A percentile compares a stretch with the other conserved stretches of the same genome.
These are phyloP conservation scores for Sinocyclocheilus maitianheensis DNA, from an alignment of 2,113 vertebrate species.

Conservation along the genomic window DNA sequence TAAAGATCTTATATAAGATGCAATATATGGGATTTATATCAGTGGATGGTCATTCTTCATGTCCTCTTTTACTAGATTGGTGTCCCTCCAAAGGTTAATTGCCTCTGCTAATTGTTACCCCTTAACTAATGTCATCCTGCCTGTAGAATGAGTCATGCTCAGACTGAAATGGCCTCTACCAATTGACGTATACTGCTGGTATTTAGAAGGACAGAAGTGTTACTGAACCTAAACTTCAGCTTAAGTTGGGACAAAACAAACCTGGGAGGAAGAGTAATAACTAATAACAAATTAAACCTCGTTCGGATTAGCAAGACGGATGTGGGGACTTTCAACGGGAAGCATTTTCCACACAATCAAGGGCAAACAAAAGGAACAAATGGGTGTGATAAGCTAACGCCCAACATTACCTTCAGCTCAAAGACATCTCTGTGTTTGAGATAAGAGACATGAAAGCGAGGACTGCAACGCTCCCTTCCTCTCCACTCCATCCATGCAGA, in stretches of 20 bases:
- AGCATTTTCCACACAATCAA: slow-evolving; percentile 10
- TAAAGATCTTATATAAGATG: slow-evolving; percentile 61
- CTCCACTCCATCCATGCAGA: slow-evolving; percentile 21
- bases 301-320: background rate
- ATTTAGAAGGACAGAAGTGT: slow-evolving; percentile 61
- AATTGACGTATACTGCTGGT: slow-evolving; percentile 60
- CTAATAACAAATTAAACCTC: background rate
- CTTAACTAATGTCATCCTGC: slow-evolving; percentile 66
- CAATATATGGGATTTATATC: slow-evolving; percentile 73
- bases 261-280: background rate
- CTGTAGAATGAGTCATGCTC: slow-evolving; percentile 70
- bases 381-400: slow-evolving; percentile 38
- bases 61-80: slow-evolving; percentile 66
- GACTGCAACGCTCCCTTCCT: background rate
- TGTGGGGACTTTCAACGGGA: background rate
- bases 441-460: slow-evolving; percentile 36
- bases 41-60: slow-evolving; percentile 68
- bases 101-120: slow-evolving; percentile 72
- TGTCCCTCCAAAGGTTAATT: slow-evolving; percentile 78
- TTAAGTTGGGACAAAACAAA: background rate
- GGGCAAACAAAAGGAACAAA: slow-evolving; percentile 47
- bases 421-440: slow-evolving; percentile 37
- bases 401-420: slow-evolving; percentile 14
- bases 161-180: slow-evolving; percentile 67
- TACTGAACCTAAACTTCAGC: background rate